Evolutionary conservation across 2,888 invertebrate species (phyloP).

Genomic region (Phorcus lineatus): DNA sequence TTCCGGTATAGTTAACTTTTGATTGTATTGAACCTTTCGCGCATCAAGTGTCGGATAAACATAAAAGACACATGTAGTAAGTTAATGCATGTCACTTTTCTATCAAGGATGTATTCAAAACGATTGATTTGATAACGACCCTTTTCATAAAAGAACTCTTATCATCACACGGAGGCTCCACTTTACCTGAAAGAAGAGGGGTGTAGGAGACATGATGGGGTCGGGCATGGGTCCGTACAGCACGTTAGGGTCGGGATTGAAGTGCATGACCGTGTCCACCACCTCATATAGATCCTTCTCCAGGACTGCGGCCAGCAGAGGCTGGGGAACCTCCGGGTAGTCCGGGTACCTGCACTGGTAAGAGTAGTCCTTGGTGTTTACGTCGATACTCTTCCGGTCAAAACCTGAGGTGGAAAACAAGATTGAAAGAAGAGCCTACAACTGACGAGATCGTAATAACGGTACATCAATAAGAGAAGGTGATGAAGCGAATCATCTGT

Average conservation of each 20-base stretch:
- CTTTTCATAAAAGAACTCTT: too few relatives aligned
- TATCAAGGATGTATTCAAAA: too few relatives aligned
- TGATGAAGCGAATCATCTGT: too few relatives aligned
- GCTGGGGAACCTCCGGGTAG: conserved; percentile 56
- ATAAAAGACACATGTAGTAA: too few relatives aligned
- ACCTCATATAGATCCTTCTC: conserved; percentile 53
- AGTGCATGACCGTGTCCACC: conserved; percentile 51
- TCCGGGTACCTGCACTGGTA: conserved; percentile 52
- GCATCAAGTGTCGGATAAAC: too few relatives aligned
- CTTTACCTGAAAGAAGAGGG: conserved; percentile 68
- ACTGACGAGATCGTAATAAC: not conserved
- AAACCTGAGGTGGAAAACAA: not conserved
- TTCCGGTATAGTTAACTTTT: too few relatives aligned
- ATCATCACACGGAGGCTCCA: too few relatives aligned
- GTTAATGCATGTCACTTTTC: too few relatives aligned
- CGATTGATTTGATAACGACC: too few relatives aligned
- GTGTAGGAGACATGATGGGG: conserved; percentile 52
- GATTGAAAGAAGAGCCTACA: conserved; percentile 1
- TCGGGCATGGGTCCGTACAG: conserved; percentile 52
- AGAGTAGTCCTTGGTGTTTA: conserved; percentile 62
- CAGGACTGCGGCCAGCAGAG: conserved; percentile 63
- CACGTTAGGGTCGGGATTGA: conserved; percentile 53
- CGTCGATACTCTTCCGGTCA: conserved; percentile 47
- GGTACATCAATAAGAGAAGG: too few relatives aligned
- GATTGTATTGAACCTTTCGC: too few relatives aligned